Conservation (phyloP, 2,888 invertebrate genomes). For the Limenitis camilla region DNA sequence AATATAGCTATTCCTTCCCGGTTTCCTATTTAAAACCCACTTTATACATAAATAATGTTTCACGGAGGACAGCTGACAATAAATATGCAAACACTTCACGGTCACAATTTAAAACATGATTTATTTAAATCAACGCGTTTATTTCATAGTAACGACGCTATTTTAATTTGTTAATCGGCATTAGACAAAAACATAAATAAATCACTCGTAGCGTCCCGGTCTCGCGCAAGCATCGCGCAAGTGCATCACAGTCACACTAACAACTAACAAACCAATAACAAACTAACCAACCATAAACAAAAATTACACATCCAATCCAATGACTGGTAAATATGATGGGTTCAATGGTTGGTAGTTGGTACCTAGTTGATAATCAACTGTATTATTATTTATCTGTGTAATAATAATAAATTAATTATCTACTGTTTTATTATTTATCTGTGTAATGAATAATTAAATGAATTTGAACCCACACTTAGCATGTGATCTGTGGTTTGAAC, state of each 20-base stretch:
- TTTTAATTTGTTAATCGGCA: constrained; percentile 3
- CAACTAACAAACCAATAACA: constrained; percentile 10
- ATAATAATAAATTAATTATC: too few relatives aligned
- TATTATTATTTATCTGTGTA: too few relatives aligned
- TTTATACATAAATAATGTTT: neutral
- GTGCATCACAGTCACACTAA: constrained; percentile 6
- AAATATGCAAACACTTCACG: neutral
- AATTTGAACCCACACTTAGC: too few relatives aligned
- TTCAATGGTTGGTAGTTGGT: too few relatives aligned
- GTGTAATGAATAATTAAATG: too few relatives aligned
- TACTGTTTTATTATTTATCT: too few relatives aligned
- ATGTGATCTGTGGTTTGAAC: too few relatives aligned
- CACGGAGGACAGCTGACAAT: neutral
- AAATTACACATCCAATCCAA: too few relatives aligned
- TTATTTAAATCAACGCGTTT: neutral
- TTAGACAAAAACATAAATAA: constrained; percentile 16
- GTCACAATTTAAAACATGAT: neutral
- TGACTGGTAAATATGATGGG: too few relatives aligned
- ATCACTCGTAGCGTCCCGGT: constrained; percentile 3
- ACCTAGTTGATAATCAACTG: too few relatives aligned
- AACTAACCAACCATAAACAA: neutral
- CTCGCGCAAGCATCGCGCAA: constrained; percentile 3
- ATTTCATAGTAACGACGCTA: neutral
- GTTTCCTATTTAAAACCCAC: too few relatives aligned
- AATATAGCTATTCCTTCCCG: too few relatives aligned